Base-by-base conservation (phyloP, 92 coral and sea anemone species). In the Parazoanthus atlanticus region DNA sequence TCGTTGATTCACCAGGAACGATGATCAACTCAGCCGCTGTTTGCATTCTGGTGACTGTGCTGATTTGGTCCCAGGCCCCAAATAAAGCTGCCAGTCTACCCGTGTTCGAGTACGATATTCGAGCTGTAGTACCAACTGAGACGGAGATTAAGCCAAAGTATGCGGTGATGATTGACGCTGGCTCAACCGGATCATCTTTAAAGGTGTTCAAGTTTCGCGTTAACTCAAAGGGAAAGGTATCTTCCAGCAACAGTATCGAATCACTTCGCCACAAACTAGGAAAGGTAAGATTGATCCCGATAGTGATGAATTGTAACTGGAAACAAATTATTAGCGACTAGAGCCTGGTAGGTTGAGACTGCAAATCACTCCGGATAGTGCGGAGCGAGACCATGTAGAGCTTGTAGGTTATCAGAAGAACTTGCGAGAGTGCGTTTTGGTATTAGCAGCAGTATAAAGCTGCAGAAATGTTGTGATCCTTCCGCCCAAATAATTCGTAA, bases 121-220 rank as follows among this genome's bases (percentile, higher is more conserved):
- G 67, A 0, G 74, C 47, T 28, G 32, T 61, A 46, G 85, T 33
- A 32, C 73, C 47, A 21, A 81, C 49, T 3, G 2, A 15, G 12
- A 33, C 10, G 66, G 61, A 40, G 0, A 29, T 13, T 40, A 29
- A 25, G 1, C 72, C 23, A 43, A 34, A 65, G 36, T 89, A 85
- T 25, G 89, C 73, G 6, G 70, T 90, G 29, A 70, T 86, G 74
- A 90, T 90, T 28, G 89, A 90, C 65, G 92, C 86, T 30, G 92
- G 89, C 3, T 85, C 89, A 0, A 85, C 86, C 2, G 92, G 89
- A 69, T 85, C 89, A 4, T 38, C 74, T 0, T 17, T 85, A 34
- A 79, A 76, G 65, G 49, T 90, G 71, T 85, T 77, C 85, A 89
- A 85, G 32, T 43, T 85, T 76, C 52, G 41, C 54, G 76, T 85